These are phyloP conservation scores for Crambe crambe DNA, from an alignment of 37 sponge, comb jelly and placozoan species.

Conservation along the genomic window DNA sequence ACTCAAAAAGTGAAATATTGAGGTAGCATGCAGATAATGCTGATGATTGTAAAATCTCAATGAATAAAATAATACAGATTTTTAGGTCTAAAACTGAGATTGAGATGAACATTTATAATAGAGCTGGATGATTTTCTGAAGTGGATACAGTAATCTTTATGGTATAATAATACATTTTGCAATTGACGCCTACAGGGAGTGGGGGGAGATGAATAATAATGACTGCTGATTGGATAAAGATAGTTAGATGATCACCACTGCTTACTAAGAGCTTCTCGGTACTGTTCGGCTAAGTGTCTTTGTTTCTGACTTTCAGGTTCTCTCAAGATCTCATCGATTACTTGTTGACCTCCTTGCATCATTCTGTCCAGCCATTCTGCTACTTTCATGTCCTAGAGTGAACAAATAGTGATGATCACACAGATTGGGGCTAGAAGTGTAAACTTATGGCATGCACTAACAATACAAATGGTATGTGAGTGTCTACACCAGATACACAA, in stretches of 20 bases:
- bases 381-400: constrained; percentile 20
- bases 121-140: neutral
- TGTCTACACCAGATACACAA: no score
- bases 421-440: no score
- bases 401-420: no score
- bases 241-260: neutral
- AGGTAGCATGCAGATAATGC: no score
- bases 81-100: neutral
- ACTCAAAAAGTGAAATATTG: no score
- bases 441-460: neutral
- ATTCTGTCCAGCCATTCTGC: neutral
- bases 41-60: no score
- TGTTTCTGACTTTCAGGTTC: neutral
- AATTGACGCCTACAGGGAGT: neutral
- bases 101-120: neutral
- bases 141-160: no score
- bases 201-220: neutral
- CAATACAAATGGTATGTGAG: neutral
- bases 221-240: neutral
- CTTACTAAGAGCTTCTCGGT: constrained; percentile 16
- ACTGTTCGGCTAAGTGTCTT: constrained; percentile 26
- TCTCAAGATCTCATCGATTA: neutral
- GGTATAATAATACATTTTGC: no score
- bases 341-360: constrained; percentile 19
- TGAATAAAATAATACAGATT: no score